phyloP scores from a whole-genome alignment of 1,140 invertebrate genomes.

The Pogonognathellus flavescens region DNA sequence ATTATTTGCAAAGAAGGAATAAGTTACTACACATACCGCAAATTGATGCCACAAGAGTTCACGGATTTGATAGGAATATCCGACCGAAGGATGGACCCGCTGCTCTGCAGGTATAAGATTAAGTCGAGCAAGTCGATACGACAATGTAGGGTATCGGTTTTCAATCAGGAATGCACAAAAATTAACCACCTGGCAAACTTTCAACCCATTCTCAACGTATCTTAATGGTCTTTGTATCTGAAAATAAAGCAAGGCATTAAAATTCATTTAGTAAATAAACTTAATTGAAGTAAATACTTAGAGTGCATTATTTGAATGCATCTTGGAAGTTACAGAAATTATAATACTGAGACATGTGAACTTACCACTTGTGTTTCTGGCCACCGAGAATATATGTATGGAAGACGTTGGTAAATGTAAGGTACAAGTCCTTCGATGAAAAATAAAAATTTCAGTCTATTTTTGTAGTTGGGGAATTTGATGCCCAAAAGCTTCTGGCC shows the following conservation, averaged over 20 bases:
- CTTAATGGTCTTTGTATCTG: conserved; percentile 61
- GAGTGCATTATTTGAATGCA: too few species aligned
- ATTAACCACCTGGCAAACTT: conserved; percentile 75
- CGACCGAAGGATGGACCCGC: conserved; percentile 70
- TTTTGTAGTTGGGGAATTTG: conserved; percentile 73
- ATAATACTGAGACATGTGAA: too few species aligned
- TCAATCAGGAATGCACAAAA: conserved; percentile 76
- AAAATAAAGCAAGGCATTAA: conserved; percentile 18
- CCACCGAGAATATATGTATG: conserved; percentile 26
- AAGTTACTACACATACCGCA: conserved; percentile 72
- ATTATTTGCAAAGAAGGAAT: too few species aligned
- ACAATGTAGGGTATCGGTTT: conserved; percentile 75
- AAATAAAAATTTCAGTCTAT: conserved; percentile 68
- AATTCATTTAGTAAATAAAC: background rate
- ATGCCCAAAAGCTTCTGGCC: conserved; percentile 76
- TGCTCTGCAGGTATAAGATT: conserved; percentile 72
- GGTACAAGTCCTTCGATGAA: conserved; percentile 58
- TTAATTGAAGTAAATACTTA: too few species aligned
- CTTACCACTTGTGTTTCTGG: conserved; percentile 3
- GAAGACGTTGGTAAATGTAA: conserved; percentile 54
- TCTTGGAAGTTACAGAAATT: background rate
- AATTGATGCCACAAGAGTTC: conserved; percentile 79
- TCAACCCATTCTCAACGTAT: conserved; percentile 73
- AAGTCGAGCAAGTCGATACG: conserved; percentile 74
- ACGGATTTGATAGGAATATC: conserved; percentile 76